Evolutionary conservation across 2,797 vertebrate species (phyloP).

Genomic region (Lepidocolaptes lacrymiger): DNA sequence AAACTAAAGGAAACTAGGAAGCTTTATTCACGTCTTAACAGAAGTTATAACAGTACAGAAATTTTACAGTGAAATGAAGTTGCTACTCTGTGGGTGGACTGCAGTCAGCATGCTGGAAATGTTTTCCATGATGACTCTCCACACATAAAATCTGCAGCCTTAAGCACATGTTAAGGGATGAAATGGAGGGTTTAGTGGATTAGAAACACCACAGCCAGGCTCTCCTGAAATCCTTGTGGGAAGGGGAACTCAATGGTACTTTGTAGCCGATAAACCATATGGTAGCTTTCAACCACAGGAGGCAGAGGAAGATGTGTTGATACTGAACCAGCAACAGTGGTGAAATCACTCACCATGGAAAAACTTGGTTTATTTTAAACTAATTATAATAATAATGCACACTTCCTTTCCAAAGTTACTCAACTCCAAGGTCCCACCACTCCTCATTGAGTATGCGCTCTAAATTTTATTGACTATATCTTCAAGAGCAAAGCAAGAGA

Average conservation of each 20-base stretch:
- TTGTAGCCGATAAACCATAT: not conserved
- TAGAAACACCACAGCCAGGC: not conserved
- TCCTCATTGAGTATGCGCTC: not conserved
- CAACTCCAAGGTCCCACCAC: too few relatives aligned
- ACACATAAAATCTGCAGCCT: not conserved
- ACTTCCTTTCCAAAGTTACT: not conserved
- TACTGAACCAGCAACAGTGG: not conserved
- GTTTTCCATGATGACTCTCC: not conserved
- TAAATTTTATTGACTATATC: not conserved
- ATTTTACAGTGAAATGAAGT: not conserved
- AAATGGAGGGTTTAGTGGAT: accelerated
- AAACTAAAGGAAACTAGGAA: not conserved
- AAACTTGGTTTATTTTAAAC: not conserved
- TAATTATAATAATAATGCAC: not conserved
- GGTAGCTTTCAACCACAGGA: not conserved
- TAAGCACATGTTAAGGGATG: not conserved
- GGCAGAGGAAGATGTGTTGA: too few relatives aligned
- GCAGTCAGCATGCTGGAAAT: not conserved
- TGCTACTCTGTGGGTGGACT: not conserved
- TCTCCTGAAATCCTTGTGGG: not conserved
- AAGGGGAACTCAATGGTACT: not conserved
- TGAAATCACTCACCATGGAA: accelerated
- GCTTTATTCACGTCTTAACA: not conserved
- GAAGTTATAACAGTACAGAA: not conserved
- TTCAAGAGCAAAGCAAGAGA: accelerated